Evolutionary conservation across 2,888 invertebrate genomes (phyloP).

Genomic region (Pheosia gnoma): DNA sequence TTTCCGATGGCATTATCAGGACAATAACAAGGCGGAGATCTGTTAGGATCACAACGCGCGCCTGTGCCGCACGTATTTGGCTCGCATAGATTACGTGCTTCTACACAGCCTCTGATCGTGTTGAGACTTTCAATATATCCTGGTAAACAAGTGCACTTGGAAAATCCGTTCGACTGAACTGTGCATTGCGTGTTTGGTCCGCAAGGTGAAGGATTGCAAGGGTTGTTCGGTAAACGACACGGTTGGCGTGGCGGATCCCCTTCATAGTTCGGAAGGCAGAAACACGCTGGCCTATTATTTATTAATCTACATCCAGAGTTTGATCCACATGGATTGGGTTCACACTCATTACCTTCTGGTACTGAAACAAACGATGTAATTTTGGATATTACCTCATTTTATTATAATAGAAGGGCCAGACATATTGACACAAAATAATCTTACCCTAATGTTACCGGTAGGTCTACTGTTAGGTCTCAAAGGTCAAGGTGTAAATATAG

Average conservation of each 20-base stretch:
- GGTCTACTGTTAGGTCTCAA: too few species aligned
- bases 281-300: slow-evolving; percentile 90
- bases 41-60: slow-evolving; percentile 91
- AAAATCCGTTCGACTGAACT: slow-evolving; percentile 89
- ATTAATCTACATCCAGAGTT: slow-evolving; percentile 93
- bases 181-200: slow-evolving; percentile 95
- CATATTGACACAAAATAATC: too few species aligned
- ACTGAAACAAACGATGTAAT: slow-evolving; percentile 81
- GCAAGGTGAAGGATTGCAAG: slow-evolving; percentile 93
- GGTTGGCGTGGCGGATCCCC: slow-evolving; percentile 90
- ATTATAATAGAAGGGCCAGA: too few species aligned
- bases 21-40: slow-evolving; percentile 93
- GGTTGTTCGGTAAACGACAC: slow-evolving; percentile 89
- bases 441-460: too few species aligned
- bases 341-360: slow-evolving; percentile 93
- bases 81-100: slow-evolving; percentile 91
- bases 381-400: background rate
- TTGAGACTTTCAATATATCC: slow-evolving; percentile 94
- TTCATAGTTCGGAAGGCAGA: slow-evolving; percentile 94
- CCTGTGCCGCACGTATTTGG: slow-evolving; percentile 92
- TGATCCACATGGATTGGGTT: slow-evolving; percentile 92
- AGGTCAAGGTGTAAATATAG: too few species aligned
- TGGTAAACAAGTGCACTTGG: slow-evolving; percentile 93
- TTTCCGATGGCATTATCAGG: slow-evolving; percentile 92
- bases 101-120: slow-evolving; percentile 93